These are phyloP conservation scores for Alsophila aescularia DNA, from an alignment of 2,888 invertebrate genomes.

Conservation along the genomic window DNA sequence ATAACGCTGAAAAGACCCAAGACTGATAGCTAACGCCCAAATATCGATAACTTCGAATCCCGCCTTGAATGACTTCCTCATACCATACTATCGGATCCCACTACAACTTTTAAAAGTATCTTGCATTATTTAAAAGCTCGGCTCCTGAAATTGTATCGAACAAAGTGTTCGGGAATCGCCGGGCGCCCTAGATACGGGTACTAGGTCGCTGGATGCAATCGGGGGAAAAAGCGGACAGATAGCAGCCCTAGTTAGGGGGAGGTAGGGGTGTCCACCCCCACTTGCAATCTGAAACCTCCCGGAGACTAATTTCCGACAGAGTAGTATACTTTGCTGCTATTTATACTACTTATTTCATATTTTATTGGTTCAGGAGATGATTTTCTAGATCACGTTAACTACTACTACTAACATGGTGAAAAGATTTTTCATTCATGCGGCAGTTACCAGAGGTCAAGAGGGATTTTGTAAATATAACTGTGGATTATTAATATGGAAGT, in stretches of 20 bases:
- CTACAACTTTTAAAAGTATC: background rate
- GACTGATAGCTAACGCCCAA: background rate
- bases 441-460: background rate
- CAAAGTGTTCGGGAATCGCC: background rate
- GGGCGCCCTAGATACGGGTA: slow-evolving; percentile 6
- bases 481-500: too few species aligned
- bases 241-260: slow-evolving; percentile 20
- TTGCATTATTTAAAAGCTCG: background rate
- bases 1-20: background rate
- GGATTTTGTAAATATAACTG: background rate
- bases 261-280: slow-evolving; percentile 34
- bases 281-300: slow-evolving; percentile 59
- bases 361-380: slow-evolving; percentile 45
- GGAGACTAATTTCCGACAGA: slow-evolving; percentile 81
- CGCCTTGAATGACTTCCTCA: too few species aligned
- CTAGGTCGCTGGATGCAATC: slow-evolving; percentile 8
- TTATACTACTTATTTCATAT: slow-evolving; percentile 65
- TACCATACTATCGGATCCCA: too few species aligned
- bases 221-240: slow-evolving; percentile 7
- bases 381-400: slow-evolving; percentile 15
- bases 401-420: too few species aligned
- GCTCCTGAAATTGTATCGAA: background rate
- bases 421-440: slow-evolving; percentile 2
- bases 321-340: slow-evolving; percentile 56
- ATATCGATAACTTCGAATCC: too few species aligned